Evolutionary conservation across 2,113 vertebrate species (phyloP).

Genomic region (Brevimyrus niger): DNA sequence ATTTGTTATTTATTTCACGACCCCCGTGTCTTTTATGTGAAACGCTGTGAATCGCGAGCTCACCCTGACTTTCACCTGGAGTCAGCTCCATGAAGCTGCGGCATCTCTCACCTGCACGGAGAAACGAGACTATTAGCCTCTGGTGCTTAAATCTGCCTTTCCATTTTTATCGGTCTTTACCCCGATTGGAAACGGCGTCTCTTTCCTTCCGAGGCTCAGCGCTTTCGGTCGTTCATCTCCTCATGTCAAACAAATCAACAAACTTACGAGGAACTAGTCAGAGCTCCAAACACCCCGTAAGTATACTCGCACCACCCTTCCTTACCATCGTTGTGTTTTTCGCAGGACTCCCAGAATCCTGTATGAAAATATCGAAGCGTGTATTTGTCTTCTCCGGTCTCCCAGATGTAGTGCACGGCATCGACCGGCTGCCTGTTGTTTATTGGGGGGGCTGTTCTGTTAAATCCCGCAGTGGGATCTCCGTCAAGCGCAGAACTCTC

Average conservation of each 20-base stretch:
- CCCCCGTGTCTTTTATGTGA: neutral
- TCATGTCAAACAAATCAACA: neutral
- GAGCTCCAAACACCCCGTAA: neutral
- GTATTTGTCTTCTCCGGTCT: conserved; percentile 75
- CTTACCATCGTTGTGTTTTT: conserved; percentile 65
- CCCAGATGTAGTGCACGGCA: conserved; percentile 75
- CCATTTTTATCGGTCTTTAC: neutral
- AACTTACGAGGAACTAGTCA: neutral
- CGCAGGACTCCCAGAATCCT: conserved; percentile 75
- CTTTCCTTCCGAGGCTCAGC: neutral
- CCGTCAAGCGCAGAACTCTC: conserved; percentile 59
- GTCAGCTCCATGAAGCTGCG: conserved; percentile 72
- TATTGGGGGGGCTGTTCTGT: conserved; percentile 37
- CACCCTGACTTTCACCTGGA: conserved; percentile 66
- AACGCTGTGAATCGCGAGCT: neutral
- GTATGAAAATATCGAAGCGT: conserved; percentile 73
- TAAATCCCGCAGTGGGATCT: conserved; percentile 19
- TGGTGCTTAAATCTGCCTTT: conserved; percentile 22
- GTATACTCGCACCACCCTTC: neutral
- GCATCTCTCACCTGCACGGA: conserved; percentile 63
- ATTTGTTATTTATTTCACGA: neutral
- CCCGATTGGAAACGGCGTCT: neutral
- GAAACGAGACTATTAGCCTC: neutral
- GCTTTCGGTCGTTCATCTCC: neutral
- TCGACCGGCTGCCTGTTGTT: conserved; percentile 52